Percentiles rank a stretch among this genome's conserved stretches.
These are phyloP conservation scores for Lonchura striata DNA, from an alignment of 2,113 vertebrate species.

Conservation along the genomic window DNA sequence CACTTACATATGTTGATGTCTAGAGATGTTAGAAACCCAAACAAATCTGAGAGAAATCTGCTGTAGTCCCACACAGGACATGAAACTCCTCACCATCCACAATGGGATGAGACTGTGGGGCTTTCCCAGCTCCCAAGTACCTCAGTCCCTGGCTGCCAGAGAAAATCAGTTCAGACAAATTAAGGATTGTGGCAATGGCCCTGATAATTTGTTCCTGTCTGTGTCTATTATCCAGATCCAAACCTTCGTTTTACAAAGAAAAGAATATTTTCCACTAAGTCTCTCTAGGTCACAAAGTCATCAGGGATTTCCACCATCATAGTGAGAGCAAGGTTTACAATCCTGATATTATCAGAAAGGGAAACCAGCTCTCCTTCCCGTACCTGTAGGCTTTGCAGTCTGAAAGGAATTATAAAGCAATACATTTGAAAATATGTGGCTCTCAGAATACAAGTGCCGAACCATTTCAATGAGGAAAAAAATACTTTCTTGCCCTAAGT, in stretches of 20 bases:
- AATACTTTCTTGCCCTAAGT: not conserved
- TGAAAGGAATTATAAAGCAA: not conserved
- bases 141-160: not conserved
- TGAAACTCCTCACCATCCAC: not conserved
- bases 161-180: not conserved
- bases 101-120: fast-evolving
- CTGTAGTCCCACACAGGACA: not conserved
- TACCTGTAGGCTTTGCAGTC: not conserved
- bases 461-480: not conserved
- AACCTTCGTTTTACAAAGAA: not conserved
- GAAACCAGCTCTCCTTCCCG: not conserved
- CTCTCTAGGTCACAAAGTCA: not conserved
- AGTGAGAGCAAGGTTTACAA: not conserved
- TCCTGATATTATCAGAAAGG: not conserved
- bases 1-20: not conserved
- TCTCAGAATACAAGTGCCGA: not conserved
- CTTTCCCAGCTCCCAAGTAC: not conserved
- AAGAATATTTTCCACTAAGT: not conserved
- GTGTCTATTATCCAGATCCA: not conserved
- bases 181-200: not conserved
- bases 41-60: not conserved
- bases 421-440: not conserved
- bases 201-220: not conserved
- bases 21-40: not conserved
- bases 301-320: not conserved